These are phyloP conservation scores for Leptinotarsa lineolata DNA, from an alignment of 1,140 invertebrate genomes.

Conservation along the genomic window DNA sequence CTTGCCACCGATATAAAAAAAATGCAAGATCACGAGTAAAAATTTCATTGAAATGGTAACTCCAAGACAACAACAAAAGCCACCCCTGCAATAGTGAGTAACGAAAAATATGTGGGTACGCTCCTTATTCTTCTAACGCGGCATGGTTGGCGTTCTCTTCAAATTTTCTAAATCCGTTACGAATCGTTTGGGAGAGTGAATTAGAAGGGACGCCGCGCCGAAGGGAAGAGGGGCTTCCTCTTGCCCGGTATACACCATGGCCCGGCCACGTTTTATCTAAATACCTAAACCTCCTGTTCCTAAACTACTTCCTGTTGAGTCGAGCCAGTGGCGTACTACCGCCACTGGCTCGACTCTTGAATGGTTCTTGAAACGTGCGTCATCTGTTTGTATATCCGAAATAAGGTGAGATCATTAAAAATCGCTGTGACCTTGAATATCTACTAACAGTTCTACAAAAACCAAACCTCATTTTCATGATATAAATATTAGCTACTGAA, in stretches of 20 bases:
- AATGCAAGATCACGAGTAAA: too few species aligned
- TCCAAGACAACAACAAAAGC: too few species aligned
- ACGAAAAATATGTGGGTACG: too few species aligned
- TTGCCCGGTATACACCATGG: conserved; percentile 5
- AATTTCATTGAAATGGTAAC: too few species aligned
- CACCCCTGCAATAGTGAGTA: too few species aligned
- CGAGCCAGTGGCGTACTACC: conserved; percentile 20
- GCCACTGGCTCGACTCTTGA: neutral
- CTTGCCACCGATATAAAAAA: too few species aligned
- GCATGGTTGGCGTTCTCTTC: conserved; percentile 4
- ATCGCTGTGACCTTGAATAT: neutral
- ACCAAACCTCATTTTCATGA: neutral
- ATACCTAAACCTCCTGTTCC: conserved; percentile 22
- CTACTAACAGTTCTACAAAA: neutral
- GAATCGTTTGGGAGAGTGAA: conserved; percentile 25
- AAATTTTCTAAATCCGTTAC: conserved; percentile 32
- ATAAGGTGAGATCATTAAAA: neutral
- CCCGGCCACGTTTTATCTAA: conserved; percentile 27
- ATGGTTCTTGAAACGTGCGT: neutral
- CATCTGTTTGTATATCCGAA: neutral
- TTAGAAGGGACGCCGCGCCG: conserved; percentile 25
- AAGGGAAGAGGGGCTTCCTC: conserved; percentile 11
- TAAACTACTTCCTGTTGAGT: conserved; percentile 32
- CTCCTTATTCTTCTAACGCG: neutral
- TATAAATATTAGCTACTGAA: neutral